Evolutionary conservation across 2,113 vertebrate species (phyloP).

Genomic region (Andinoacara biseriatus): DNA sequence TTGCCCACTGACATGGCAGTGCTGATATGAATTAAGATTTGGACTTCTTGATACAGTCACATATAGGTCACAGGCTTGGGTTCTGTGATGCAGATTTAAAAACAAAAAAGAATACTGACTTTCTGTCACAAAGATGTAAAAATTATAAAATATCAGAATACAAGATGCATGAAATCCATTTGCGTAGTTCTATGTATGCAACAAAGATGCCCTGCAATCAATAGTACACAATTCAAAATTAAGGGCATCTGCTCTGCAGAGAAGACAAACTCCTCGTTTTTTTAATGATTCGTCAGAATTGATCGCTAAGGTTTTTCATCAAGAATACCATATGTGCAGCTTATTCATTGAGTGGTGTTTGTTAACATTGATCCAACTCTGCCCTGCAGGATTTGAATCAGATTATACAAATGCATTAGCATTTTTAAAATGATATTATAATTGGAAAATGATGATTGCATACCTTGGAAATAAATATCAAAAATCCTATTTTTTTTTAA

Average conservation of each 20-base stretch:
- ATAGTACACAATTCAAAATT: background rate
- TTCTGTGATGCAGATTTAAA: background rate
- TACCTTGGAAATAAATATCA: background rate
- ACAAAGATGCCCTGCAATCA: conserved; percentile 8
- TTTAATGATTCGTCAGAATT: conserved; percentile 17
- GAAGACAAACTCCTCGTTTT: conserved; percentile 22
- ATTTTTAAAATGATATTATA: background rate
- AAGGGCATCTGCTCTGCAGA: conserved; percentile 25
- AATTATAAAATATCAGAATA: background rate
- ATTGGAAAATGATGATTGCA: background rate
- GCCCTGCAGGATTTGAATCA: background rate
- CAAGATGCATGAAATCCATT: background rate
- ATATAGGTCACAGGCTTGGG: conserved; percentile 27
- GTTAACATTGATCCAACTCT: conserved; percentile 25
- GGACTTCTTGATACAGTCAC: conserved; percentile 18
- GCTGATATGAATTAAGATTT: conserved; percentile 40
- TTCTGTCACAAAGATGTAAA: background rate
- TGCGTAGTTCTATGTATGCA: background rate
- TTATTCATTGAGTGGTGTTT: background rate
- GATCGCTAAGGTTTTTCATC: conserved; percentile 52
- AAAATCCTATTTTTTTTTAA: too few species aligned
- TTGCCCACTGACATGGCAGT: conserved; percentile 32
- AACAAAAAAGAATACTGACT: background rate
- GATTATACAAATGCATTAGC: background rate
- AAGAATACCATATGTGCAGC: conserved; percentile 17